These are phyloP conservation scores for Psittacula echo DNA, from an alignment of 2,797 vertebrate genomes.

Conservation along the genomic window DNA sequence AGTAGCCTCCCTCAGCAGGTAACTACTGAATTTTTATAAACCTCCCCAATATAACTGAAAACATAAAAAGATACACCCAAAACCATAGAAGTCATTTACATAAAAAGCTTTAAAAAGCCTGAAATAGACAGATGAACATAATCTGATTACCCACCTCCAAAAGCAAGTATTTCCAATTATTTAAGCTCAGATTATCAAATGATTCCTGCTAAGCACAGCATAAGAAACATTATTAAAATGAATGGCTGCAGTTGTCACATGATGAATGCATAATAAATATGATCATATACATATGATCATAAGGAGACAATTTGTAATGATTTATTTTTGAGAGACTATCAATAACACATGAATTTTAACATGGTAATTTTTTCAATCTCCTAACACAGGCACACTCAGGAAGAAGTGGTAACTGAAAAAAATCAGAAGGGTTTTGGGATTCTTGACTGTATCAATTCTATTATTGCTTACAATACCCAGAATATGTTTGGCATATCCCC, in stretches of 20 bases:
- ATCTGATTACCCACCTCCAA: not conserved
- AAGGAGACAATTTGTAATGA: not conserved
- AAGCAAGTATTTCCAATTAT: slow-evolving; percentile 12
- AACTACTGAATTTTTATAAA: not conserved
- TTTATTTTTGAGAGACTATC: not conserved
- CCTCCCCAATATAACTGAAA: not conserved
- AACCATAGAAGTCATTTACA: not conserved
- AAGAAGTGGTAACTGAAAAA: not conserved
- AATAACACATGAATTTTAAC: not conserved
- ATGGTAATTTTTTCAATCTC: not conserved
- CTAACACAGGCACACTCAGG: not conserved
- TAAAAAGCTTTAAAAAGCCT: not conserved
- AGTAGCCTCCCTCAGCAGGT: not conserved
- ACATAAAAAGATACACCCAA: not conserved
- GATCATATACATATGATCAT: not conserved
- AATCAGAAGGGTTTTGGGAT: not conserved
- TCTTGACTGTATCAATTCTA: not conserved
- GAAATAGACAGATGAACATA: not conserved
- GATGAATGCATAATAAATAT: not conserved
- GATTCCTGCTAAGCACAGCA: not conserved
- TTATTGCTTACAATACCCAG: not conserved
- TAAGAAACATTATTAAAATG: slow-evolving; percentile 13
- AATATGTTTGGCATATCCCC: not conserved
- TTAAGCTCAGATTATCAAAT: not conserved
- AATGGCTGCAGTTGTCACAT: not conserved